Evolutionary conservation across 1,140 invertebrate species (phyloP).

Genomic region (Aphaenogaster ashmeadi): DNA sequence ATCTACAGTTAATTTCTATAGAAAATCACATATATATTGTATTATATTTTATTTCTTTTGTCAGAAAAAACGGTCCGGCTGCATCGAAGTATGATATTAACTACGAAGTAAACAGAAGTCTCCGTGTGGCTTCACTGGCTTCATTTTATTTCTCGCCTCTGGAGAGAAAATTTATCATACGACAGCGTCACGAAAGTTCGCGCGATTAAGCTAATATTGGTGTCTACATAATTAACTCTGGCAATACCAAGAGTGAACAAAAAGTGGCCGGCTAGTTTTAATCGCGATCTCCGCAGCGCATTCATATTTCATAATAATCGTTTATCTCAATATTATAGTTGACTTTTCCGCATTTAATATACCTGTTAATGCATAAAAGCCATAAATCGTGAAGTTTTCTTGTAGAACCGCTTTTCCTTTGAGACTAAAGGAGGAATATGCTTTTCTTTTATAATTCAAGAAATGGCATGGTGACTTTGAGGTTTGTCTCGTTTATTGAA

Average conservation of each 20-base stretch:
- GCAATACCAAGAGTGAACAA: conserved; percentile 37
- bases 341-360: conserved; percentile 48
- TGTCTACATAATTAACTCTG: conserved; percentile 42
- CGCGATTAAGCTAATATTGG: conserved; percentile 52
- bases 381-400: conserved; percentile 32
- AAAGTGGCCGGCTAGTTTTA: conserved; percentile 36
- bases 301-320: conserved; percentile 42
- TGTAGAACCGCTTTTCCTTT: background rate
- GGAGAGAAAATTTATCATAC: conserved; percentile 37
- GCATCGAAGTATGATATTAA: conserved; percentile 29
- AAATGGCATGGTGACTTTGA: background rate
- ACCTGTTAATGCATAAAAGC: conserved; percentile 37
- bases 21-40: background rate
- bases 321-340: conserved; percentile 40
- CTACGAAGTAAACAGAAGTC: conserved; percentile 34
- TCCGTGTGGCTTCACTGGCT: background rate
- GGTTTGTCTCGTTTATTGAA: conserved; percentile 10
- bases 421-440: conserved; percentile 1
- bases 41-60: background rate
- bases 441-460: conserved; percentile 32
- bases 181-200: conserved; percentile 44
- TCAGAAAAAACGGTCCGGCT: background rate
- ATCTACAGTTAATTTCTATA: conserved; percentile 3
- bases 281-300: conserved; percentile 24
- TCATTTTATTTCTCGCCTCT: background rate